A percentile compares a stretch with the other conserved stretches of the same genome.
Evolutionary conservation across 2,113 vertebrate genomes (phyloP).

Genomic region (Pipra filicauda): DNA sequence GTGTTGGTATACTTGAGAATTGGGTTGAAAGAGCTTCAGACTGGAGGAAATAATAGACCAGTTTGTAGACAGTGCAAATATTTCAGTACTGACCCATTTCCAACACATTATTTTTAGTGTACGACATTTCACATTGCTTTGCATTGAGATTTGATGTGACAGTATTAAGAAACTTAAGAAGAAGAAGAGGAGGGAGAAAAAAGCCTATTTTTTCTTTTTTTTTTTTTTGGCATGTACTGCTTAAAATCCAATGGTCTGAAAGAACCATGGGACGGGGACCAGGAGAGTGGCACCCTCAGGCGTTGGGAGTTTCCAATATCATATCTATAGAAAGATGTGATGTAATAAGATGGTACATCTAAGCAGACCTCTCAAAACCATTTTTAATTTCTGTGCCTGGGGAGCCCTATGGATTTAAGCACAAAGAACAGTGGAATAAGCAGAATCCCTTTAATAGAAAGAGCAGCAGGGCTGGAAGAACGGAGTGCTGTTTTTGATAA

Average conservation of each 20-base stretch:
- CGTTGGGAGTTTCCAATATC: background rate
- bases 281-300: background rate
- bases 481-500: background rate
- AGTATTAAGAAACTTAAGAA: background rate
- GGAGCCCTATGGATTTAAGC: background rate
- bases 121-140: background rate
- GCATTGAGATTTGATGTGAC: background rate
- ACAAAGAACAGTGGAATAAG: background rate
- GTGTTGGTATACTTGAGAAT: background rate
- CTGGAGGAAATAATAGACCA: background rate
- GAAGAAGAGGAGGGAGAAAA: background rate
- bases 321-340: background rate
- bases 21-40: background rate
- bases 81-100: background rate
- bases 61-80: background rate
- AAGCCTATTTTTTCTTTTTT: background rate
- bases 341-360: background rate
- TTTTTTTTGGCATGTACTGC: background rate
- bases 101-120: slow-evolving; percentile 10
- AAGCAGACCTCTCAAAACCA: background rate
- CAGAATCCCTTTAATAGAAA: background rate
- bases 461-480: background rate
- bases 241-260: background rate
- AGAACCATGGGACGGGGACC: background rate
- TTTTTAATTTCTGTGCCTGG: background rate